Evolutionary conservation across 1,140 invertebrate species (phyloP), one percentile per base, ranked within the genome.

Genomic region (Lutraria rhynchaena): DNA sequence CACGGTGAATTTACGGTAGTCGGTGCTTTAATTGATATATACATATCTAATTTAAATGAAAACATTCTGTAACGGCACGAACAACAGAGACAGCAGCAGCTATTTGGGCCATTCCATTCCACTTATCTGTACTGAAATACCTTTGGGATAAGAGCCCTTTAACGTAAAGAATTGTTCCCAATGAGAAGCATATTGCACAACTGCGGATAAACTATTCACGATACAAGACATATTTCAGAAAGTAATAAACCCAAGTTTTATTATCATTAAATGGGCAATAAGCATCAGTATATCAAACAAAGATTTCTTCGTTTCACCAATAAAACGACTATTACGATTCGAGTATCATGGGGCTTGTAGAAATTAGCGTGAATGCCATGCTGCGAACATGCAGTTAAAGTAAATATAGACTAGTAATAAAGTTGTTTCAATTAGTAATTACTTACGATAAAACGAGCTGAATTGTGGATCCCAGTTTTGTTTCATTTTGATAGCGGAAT

Each of bases 201-300:
- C 37, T 41, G 37, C 15, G 37, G 37, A 7, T 41, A 41, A 41
- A 41, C 5, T 15, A 49, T 24, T 44, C 15, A n/a, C 0, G 61
- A 67, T 67, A 57, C n/a, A 67, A n/a, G 44, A 24, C 75, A 37
- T 77, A 77, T 65, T 67, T 65, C 41, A 9, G 24, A 35, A 61
- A 44, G 49, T 1, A 37, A 77, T 51, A 51, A 55, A 67, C 63
- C 46, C 53, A 27, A 53, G 44, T 67, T 67, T 44, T 67, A 77
- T 29, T 41, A 17, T 58, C 61, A 53, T 44, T 15, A 65, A 65
- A 65, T 77, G 75, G 75, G 44, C 61, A n/a, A 67, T 77, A 67
- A 77, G 75, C 15, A 51, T 67, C 35, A 53, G 17, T 2, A 44
- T 53, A 77, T 65, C 75, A 77, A 77, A 75, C 15, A 24, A 35